Conservation (phyloP, 2,888 invertebrate species). For the Mimas tiliae region DNA sequence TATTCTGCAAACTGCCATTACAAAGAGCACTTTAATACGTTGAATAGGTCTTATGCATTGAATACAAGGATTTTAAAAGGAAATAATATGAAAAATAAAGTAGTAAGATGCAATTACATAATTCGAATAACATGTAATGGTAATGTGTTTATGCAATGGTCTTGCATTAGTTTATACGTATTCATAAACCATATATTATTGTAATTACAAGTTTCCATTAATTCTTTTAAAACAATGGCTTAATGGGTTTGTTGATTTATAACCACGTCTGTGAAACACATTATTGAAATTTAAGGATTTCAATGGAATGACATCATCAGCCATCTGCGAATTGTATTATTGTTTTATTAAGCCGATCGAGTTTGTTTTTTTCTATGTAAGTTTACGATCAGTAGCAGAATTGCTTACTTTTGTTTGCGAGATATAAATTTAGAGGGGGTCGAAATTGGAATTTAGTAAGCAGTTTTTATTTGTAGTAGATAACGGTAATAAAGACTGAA, state of each 20-base stretch:
- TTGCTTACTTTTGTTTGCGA: conserved; percentile 6
- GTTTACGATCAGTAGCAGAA: conserved; percentile 3
- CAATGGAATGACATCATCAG: conserved; percentile 16
- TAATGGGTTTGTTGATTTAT: neutral
- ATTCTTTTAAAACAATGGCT: conserved; percentile 1
- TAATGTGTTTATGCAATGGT: neutral
- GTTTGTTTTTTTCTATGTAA: neutral
- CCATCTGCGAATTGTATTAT: conserved; percentile 14
- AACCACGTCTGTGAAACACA: neutral
- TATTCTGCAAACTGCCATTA: conserved; percentile 5
- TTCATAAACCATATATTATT: neutral
- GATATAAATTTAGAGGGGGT: conserved; percentile 14
- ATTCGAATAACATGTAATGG: neutral
- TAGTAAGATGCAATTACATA: conserved; percentile 4
- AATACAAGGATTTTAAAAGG: conserved; percentile 18
- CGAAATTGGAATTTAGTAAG: neutral
- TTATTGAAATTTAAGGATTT: conserved; percentile 19
- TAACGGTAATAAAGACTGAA: conserved; percentile 13
- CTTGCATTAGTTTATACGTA: neutral
- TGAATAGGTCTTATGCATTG: conserved; percentile 12
- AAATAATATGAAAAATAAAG: conserved; percentile 8
- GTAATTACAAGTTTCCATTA: neutral
- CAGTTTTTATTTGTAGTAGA: conserved; percentile 1
- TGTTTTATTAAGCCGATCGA: conserved; percentile 10
- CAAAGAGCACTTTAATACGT: conserved; percentile 3